These are phyloP conservation scores for Diorhabda sublineata DNA, from an alignment of 1,140 invertebrate genomes.

Conservation along the genomic window DNA sequence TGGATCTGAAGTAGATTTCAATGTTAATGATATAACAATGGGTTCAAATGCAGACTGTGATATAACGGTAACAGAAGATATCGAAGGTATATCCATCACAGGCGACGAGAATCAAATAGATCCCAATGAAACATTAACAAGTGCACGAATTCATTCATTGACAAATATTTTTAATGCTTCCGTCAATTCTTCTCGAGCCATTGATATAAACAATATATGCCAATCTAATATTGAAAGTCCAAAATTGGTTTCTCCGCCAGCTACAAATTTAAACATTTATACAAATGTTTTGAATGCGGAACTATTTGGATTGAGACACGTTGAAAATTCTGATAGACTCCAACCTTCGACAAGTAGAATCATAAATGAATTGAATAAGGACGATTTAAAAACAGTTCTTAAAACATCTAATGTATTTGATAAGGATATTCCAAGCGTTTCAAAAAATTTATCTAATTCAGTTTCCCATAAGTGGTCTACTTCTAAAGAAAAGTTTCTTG, in stretches of 20 bases:
- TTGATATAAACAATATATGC: conserved; percentile 21
- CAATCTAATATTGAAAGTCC: conserved; percentile 20
- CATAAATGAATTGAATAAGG: conserved; percentile 22
- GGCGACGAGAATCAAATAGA: conserved; percentile 28
- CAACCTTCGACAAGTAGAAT: conserved; percentile 25
- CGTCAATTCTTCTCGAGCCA: conserved; percentile 17
- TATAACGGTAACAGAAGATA: conserved; percentile 49
- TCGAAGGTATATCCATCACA: conserved; percentile 28
- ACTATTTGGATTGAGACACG: conserved; percentile 20
- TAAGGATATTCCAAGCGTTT: conserved; percentile 29
- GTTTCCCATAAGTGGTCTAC: conserved; percentile 39
- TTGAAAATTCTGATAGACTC: conserved; percentile 28
- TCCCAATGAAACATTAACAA: conserved; percentile 26
- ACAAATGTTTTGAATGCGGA: conserved; percentile 28
- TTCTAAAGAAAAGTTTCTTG: conserved; percentile 42
- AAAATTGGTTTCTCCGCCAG: conserved; percentile 23
- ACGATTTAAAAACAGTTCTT: conserved; percentile 27
- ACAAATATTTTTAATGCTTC: conserved; percentile 26
- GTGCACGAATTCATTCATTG: conserved; percentile 15
- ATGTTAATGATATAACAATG: conserved; percentile 55
- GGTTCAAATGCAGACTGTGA: conserved; percentile 53
- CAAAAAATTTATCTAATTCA: conserved; percentile 22
- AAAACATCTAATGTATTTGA: conserved; percentile 32
- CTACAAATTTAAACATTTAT: conserved; percentile 26
- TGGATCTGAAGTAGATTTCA: conserved; percentile 55